Evolutionary conservation across 2,113 vertebrate genomes (phyloP).

Genomic region (Brachyhypopomus gauderio): DNA sequence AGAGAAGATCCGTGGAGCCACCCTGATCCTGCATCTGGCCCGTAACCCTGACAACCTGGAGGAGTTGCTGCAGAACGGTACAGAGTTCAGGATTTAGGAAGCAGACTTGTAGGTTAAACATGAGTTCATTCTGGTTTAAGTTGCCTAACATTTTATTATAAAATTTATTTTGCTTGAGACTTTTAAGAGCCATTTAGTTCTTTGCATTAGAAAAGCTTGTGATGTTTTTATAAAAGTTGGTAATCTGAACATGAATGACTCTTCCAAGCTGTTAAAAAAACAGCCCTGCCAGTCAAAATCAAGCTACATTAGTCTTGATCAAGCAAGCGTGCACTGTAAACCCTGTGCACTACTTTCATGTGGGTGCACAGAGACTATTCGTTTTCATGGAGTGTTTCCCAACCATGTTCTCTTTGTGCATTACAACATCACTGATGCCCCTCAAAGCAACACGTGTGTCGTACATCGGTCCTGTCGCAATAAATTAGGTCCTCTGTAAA

Average conservation of each 20-base stretch:
- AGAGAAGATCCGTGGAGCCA: constrained; percentile 88
- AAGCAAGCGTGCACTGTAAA: not conserved
- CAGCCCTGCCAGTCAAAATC: not conserved
- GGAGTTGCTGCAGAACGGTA: constrained; percentile 89
- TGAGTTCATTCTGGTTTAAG: too few species aligned
- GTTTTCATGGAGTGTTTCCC: constrained; percentile 7
- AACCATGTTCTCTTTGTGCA: constrained; percentile 21
- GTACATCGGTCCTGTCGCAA: constrained; percentile 38
- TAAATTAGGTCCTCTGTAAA: constrained; percentile 35
- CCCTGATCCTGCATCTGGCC: constrained; percentile 89
- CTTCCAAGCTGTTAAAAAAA: not conserved
- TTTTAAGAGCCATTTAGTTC: too few species aligned
- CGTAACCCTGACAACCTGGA: constrained; percentile 90
- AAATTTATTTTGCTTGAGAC: too few species aligned
- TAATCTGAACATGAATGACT: too few species aligned
- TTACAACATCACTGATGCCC: constrained; percentile 57
- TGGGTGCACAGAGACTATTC: constrained; percentile 4
- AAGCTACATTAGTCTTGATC: not conserved
- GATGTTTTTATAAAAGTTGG: not conserved
- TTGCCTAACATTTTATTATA: too few species aligned
- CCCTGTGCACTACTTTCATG: not conserved
- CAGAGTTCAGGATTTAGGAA: not conserved
- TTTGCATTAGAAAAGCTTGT: not conserved
- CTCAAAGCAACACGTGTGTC: constrained; percentile 35
- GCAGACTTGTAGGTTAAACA: too few species aligned